Conservation (phyloP, 1,140 invertebrate genomes). For the Hormaphis cornu region DNA sequence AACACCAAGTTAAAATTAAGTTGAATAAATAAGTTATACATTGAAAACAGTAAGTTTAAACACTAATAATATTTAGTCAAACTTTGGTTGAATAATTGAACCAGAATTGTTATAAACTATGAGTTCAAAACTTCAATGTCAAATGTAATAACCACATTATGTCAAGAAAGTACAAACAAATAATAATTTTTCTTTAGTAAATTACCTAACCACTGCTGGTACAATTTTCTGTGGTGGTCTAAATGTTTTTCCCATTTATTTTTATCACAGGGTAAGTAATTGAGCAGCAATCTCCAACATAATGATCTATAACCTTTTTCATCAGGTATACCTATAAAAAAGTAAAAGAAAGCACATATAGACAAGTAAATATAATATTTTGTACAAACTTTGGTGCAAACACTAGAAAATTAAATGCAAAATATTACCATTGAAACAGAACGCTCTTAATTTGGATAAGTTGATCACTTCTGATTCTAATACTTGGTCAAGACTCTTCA, state of each 20-base stretch:
- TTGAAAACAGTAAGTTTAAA: too few relatives aligned
- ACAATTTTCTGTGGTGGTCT: slow-evolving; percentile 60
- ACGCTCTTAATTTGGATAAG: slow-evolving; percentile 50
- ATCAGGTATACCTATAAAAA: slow-evolving; percentile 65
- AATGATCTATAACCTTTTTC: slow-evolving; percentile 62
- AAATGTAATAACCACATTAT: too few relatives aligned
- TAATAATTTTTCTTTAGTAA: slow-evolving; percentile 20
- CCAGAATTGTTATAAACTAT: too few relatives aligned
- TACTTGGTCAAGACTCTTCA: slow-evolving; percentile 63
- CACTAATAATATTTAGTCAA: too few relatives aligned
- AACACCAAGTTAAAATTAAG: too few relatives aligned
- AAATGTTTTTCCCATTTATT: slow-evolving; percentile 56
- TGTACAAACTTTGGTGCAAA: background rate
- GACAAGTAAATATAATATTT: background rate
- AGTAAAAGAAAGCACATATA: slow-evolving; percentile 24
- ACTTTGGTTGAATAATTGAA: too few relatives aligned
- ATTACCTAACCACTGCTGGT: slow-evolving; percentile 73
- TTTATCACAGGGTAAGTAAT: slow-evolving; percentile 64
- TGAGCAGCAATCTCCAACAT: slow-evolving; percentile 74
- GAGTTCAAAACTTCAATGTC: too few relatives aligned
- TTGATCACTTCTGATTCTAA: slow-evolving; percentile 59
- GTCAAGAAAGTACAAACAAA: too few relatives aligned
- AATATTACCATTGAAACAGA: slow-evolving; percentile 65
- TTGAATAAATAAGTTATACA: too few relatives aligned
- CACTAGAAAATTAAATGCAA: slow-evolving; percentile 28